Conservation (phyloP, 23 tunicate species). For the Clavelina lepadiformis region DNA sequence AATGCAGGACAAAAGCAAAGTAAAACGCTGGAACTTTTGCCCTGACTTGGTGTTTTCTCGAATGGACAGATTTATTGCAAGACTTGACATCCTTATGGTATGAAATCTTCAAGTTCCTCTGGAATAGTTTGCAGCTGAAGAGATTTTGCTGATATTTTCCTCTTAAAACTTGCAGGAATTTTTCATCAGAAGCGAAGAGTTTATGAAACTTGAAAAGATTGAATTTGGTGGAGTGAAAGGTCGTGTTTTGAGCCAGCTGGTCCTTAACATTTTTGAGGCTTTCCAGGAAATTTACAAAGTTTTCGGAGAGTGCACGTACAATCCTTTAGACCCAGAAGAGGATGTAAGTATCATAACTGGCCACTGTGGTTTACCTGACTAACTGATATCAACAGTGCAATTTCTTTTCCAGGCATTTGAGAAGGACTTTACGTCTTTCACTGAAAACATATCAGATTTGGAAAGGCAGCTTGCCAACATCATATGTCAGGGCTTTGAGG, state of each 20-base stretch:
- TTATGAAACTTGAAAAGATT: constrained; percentile 90
- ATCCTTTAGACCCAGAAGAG: constrained; percentile 95
- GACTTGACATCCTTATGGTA: constrained; percentile 76
- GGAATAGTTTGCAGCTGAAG: neutral
- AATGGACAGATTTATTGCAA: constrained; percentile 48
- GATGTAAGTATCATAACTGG: neutral
- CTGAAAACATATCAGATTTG: constrained; percentile 55
- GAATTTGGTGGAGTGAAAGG: constrained; percentile 98
- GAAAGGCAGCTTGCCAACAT: constrained; percentile 91
- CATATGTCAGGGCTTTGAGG: constrained; percentile 93
- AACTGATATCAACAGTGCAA: neutral
- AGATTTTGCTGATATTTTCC: neutral
- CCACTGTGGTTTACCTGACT: no score
- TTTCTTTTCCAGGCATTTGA: constrained; percentile 54
- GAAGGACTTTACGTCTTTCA: constrained; percentile 46
- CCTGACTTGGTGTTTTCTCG: constrained; percentile 76
- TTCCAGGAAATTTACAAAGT: constrained; percentile 80
- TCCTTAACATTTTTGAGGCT: constrained; percentile 52
- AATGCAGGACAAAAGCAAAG: constrained; percentile 46
- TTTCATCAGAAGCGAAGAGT: constrained; percentile 67
- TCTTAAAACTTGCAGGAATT: constrained; percentile 39
- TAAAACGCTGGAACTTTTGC: constrained; percentile 71
- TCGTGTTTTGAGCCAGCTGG: constrained; percentile 62
- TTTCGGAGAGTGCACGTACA: constrained; percentile 79
- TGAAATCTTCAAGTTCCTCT: neutral